A percentile compares a stretch with the other conserved stretches of the same genome.
These are phyloP conservation scores for Orthonyx spaldingii DNA, from an alignment of 2,113 vertebrate genomes.

Conservation along the genomic window DNA sequence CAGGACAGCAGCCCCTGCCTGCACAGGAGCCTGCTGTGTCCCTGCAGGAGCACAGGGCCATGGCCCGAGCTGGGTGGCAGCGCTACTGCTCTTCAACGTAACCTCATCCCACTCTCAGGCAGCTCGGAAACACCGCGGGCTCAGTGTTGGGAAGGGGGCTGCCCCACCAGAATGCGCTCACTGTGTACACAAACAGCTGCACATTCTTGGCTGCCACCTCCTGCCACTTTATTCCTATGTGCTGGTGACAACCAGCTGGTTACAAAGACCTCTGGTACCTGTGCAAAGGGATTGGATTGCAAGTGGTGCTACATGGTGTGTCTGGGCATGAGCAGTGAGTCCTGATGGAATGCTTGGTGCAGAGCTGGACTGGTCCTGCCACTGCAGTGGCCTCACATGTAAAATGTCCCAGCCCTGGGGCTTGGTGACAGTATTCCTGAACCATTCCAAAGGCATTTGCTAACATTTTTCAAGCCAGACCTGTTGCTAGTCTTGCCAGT, in stretches of 20 bases:
- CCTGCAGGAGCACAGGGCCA: background rate
- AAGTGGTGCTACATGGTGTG: too few species aligned
- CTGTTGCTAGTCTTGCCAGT: background rate
- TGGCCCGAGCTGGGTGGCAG: background rate
- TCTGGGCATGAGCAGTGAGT: background rate
- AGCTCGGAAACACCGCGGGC: accelerated
- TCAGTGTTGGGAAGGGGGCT: background rate
- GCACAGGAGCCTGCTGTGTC: background rate
- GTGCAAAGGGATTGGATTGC: background rate
- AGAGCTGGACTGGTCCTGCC: background rate
- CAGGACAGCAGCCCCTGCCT: background rate
- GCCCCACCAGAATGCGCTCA: background rate
- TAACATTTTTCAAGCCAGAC: background rate
- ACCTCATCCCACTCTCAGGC: background rate
- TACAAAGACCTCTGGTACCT: background rate
- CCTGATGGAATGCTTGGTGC: background rate
- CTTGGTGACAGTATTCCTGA: background rate
- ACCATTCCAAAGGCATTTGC: background rate
- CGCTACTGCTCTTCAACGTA: background rate
- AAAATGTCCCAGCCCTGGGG: background rate
- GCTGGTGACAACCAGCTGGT: background rate
- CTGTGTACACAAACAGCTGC: background rate
- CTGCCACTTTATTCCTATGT: background rate
- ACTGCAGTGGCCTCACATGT: background rate
- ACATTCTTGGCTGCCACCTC: background rate